Percentiles rank a stretch among this genome's conserved stretches.
phyloP scores from a whole-genome alignment of 2,113 vertebrate genomes.

The Typhlomys cinereus region DNA sequence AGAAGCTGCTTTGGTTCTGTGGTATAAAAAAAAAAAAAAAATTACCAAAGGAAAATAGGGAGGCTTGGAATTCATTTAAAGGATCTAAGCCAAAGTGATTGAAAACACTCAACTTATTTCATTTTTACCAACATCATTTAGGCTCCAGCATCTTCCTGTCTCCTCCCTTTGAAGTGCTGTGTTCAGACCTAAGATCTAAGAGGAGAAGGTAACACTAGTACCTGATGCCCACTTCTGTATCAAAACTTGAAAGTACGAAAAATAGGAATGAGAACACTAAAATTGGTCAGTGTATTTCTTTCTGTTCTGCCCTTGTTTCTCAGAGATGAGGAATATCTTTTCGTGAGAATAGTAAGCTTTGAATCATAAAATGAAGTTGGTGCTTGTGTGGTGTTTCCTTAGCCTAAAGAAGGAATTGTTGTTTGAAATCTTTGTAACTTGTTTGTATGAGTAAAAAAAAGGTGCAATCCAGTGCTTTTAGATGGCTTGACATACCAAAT shows the following conservation, averaged over 20 bases:
- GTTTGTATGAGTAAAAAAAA: constrained; percentile 82
- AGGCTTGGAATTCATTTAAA: constrained; percentile 83
- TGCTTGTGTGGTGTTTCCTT: constrained; percentile 82
- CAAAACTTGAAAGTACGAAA: constrained; percentile 88
- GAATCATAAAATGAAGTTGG: constrained; percentile 85
- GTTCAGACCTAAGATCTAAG: constrained; percentile 76
- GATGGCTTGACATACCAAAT: constrained; percentile 84
- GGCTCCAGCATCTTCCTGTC: constrained; percentile 75
- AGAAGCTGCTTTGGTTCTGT: constrained; percentile 73
- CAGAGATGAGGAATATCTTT: constrained; percentile 72
- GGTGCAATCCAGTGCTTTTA: constrained; percentile 85
- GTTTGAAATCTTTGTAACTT: constrained; percentile 79
- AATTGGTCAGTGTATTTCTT: constrained; percentile 54
- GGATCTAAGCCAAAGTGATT: constrained; percentile 55
- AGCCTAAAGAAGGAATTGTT: constrained; percentile 78
- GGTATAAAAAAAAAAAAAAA: constrained; percentile 61
- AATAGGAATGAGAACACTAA: constrained; percentile 81
- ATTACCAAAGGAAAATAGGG: constrained; percentile 88
- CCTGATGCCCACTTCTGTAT: constrained; percentile 82
- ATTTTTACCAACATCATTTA: constrained; percentile 82
- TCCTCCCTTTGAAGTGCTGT: constrained; percentile 76
- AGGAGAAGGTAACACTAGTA: constrained; percentile 75
- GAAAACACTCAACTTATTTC: constrained; percentile 81
- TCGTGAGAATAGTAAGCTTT: constrained; percentile 83
- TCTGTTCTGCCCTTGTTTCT: constrained; percentile 59